Evolutionary conservation across 2,888 invertebrate genomes (phyloP).

Genomic region (Zygaena filipendulae): DNA sequence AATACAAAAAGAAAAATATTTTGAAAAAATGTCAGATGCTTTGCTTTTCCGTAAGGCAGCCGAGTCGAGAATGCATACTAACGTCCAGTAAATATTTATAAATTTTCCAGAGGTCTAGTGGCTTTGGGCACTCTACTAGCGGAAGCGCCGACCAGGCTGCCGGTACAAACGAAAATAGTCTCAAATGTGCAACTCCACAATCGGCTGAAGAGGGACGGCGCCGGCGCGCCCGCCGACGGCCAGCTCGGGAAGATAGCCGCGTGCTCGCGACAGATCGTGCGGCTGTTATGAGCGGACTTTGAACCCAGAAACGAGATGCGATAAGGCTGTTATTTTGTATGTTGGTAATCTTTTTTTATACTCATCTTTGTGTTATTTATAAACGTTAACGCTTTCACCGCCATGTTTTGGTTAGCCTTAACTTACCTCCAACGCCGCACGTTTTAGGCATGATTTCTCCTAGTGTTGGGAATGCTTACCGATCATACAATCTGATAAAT

Average conservation of each 20-base stretch:
- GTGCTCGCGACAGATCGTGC: conserved; percentile 54
- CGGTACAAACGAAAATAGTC: conserved; percentile 46
- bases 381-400: too few relatives aligned
- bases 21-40: too few relatives aligned
- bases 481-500: too few relatives aligned
- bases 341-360: conserved; percentile 6
- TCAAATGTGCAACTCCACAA: conserved; percentile 36
- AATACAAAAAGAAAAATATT: too few relatives aligned
- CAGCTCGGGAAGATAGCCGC: conserved; percentile 39
- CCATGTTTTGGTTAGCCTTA: too few relatives aligned
- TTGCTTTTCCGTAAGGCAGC: too few relatives aligned
- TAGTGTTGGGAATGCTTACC: too few relatives aligned
- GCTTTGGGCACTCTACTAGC: conserved; percentile 78
- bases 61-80: too few relatives aligned
- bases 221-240: conserved; percentile 27
- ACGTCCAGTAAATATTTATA: too few relatives aligned
- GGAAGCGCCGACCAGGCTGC: conserved; percentile 47
- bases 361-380: not conserved
- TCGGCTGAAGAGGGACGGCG: conserved; percentile 45
- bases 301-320: conserved; percentile 1
- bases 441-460: too few relatives aligned
- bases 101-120: conserved; percentile 79
- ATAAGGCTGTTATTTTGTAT: conserved; percentile 26
- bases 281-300: conserved; percentile 36
- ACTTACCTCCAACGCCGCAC: too few relatives aligned